Percentiles rank a stretch among this genome's conserved stretches.
phyloP scores from a whole-genome alignment of 2,113 vertebrate species.

The Barbus barbus region DNA sequence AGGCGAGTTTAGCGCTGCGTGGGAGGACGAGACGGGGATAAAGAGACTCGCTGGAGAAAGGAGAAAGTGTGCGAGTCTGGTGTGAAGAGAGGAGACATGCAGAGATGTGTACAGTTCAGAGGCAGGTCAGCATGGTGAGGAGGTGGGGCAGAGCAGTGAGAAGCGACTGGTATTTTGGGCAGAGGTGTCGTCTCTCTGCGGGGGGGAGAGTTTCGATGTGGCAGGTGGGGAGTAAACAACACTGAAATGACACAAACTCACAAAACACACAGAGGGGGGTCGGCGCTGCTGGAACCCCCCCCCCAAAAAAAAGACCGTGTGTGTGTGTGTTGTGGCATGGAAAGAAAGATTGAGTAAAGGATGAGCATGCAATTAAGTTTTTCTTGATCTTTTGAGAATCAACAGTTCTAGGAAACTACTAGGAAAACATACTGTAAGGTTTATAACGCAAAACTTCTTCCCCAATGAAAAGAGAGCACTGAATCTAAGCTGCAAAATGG shows the following conservation, averaged over 20 bases:
- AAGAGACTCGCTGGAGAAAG: not conserved
- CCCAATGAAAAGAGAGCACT: not conserved
- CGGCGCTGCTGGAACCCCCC: conserved; percentile 63
- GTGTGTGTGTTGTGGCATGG: conserved; percentile 34
- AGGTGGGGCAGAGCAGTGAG: conserved; percentile 3
- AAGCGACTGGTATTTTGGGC: conserved; percentile 8
- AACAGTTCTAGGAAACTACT: not conserved
- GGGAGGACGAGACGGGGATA: not conserved
- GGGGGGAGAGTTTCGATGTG: conserved; percentile 59
- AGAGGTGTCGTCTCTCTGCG: conserved; percentile 54
- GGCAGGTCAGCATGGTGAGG: conserved; percentile 19
- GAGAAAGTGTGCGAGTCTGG: not conserved
- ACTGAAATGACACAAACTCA: conserved; percentile 47
- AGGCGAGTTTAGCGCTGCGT: not conserved
- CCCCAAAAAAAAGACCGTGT: conserved; percentile 43
- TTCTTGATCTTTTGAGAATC: not conserved
- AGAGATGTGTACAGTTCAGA: conserved; percentile 61
- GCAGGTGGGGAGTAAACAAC: conserved; percentile 69
- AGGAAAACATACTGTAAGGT: not conserved
- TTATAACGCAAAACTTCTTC: not conserved
- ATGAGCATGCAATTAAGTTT: not conserved
- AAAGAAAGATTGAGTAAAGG: conserved; percentile 17
- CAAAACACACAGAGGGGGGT: conserved; percentile 67
- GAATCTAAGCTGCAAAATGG: not conserved
- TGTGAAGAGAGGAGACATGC: conserved; percentile 3